Evolutionary conservation across 2,797 vertebrate species (phyloP).

Genomic region (Sandelia bainsii): DNA sequence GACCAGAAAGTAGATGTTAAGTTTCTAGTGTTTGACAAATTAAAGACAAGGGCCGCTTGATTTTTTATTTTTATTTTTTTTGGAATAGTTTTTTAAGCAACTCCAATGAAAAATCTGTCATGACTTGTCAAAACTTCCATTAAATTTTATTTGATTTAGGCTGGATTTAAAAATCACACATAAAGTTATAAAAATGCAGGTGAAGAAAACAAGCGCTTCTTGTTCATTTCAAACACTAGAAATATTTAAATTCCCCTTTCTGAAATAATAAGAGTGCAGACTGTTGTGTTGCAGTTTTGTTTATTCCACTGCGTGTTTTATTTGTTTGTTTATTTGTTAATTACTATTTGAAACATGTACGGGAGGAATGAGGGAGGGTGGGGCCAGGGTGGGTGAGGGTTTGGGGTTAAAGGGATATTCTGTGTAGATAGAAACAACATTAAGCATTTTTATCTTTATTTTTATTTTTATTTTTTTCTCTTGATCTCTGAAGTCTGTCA

Average conservation of each 20-base stretch:
- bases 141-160: not conserved
- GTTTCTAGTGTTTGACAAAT: conserved; percentile 45
- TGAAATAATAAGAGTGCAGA: conserved; percentile 64
- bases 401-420: conserved; percentile 61
- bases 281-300: conserved; percentile 76
- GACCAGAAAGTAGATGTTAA: conserved; percentile 28
- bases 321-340: conserved; percentile 71
- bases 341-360: conserved; percentile 69
- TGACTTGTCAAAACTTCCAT: not conserved
- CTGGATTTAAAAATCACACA: not conserved
- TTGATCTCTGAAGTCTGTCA: conserved; percentile 77
- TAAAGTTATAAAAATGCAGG: conserved; percentile 1
- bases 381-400: not conserved
- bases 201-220: conserved; percentile 52
- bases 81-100: not conserved
- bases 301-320: conserved; percentile 74
- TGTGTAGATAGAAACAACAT: conserved; percentile 78
- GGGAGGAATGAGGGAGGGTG: conserved; percentile 30
- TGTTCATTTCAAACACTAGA: conserved; percentile 10
- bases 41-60: conserved; percentile 38
- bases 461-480: conserved; percentile 56
- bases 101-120: not conserved
- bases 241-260: conserved; percentile 32
- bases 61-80: not conserved
- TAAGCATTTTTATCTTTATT: conserved; percentile 55